Evolutionary conservation across 2,797 vertebrate species (phyloP).

Genomic region (Anniella stebbinsi): DNA sequence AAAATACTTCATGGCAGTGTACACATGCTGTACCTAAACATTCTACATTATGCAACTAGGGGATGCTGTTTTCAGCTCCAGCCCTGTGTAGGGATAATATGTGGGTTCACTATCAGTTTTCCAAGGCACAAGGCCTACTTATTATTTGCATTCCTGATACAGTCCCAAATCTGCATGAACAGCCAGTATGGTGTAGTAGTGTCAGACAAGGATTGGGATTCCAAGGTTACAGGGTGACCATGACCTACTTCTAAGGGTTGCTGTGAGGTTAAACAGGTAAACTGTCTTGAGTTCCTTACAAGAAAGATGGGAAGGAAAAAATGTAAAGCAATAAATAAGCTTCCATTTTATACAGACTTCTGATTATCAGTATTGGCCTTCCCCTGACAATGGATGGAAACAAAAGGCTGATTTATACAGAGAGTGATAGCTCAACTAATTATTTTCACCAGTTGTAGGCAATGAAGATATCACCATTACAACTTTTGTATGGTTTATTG

Average conservation of each 20-base stretch:
- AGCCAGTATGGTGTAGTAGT: neutral
- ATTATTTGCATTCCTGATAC: too few species aligned
- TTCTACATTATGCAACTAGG: neutral
- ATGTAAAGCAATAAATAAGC: neutral
- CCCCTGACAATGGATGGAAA: neutral
- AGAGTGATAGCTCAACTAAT: neutral
- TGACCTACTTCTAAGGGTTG: neutral
- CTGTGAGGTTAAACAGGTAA: neutral
- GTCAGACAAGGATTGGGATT: neutral
- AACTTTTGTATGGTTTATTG: neutral
- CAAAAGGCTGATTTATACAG: neutral
- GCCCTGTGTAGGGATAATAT: neutral
- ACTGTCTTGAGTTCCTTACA: neutral
- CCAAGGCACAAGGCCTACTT: too few species aligned
- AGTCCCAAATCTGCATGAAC: neutral
- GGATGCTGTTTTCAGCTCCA: neutral
- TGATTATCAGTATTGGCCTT: neutral
- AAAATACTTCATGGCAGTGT: neutral
- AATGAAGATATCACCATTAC: neutral
- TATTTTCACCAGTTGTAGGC: constrained; percentile 14
- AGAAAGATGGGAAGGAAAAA: neutral
- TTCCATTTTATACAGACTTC: neutral
- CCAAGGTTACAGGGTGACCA: neutral
- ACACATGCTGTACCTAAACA: neutral
- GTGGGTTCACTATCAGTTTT: neutral